A percentile compares a stretch with the other conserved stretches of the same genome.
These are phyloP conservation scores for Sitobion miscanthi DNA, from an alignment of 1,140 invertebrate genomes.

Conservation along the genomic window DNA sequence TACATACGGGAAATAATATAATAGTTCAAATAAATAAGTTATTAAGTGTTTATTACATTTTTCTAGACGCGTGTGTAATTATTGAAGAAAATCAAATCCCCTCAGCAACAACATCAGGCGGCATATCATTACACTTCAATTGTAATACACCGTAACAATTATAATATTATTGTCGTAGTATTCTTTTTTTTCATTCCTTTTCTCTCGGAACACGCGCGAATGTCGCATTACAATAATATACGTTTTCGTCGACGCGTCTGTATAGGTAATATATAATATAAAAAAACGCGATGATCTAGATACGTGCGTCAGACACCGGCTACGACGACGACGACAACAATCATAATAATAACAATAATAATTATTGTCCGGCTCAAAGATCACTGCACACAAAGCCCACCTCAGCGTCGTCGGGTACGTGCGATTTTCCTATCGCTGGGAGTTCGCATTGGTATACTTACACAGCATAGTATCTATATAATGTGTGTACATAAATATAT, in stretches of 20 bases:
- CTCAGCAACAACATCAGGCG: background rate
- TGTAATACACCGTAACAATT: background rate
- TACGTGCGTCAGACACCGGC: background rate
- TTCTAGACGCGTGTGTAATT: background rate
- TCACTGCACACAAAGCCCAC: background rate
- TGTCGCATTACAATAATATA: background rate
- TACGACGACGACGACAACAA: background rate
- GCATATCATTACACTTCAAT: background rate
- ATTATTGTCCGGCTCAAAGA: conserved; percentile 33
- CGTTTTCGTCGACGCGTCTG: background rate
- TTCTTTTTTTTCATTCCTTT: background rate
- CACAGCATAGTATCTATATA: background rate
- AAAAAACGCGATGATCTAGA: background rate
- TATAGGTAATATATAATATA: background rate
- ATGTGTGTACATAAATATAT: background rate
- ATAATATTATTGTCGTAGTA: background rate
- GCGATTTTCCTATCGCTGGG: conserved; percentile 22
- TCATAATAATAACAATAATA: background rate
- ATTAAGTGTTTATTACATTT: background rate
- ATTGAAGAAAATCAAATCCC: background rate
- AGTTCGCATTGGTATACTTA: background rate
- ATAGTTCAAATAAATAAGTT: background rate
- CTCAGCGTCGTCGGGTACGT: background rate
- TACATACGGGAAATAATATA: background rate
- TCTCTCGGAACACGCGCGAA: background rate